Evolutionary conservation across 2,888 invertebrate species (phyloP).

Genomic region (Yponomeuta plumbellus): DNA sequence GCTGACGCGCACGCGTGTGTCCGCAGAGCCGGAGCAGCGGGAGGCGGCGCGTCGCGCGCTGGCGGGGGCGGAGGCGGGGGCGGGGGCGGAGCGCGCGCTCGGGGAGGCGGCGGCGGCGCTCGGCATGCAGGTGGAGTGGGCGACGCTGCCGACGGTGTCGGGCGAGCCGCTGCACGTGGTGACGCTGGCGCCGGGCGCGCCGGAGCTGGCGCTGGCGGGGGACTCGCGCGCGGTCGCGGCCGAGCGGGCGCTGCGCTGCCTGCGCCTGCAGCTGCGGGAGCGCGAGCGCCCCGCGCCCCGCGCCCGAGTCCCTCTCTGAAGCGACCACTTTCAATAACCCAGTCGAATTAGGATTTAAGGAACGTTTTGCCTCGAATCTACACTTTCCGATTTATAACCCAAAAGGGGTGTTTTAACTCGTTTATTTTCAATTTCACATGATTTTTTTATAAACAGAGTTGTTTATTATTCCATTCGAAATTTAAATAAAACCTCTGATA

Average conservation of each 20-base stretch:
- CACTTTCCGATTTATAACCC: too few species aligned
- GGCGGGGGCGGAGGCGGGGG: constrained; percentile 20
- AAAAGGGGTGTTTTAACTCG: too few species aligned
- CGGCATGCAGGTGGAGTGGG: constrained; percentile 24
- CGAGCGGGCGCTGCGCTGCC: constrained; percentile 19
- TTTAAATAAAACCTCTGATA: too few species aligned
- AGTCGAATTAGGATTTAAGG: too few species aligned
- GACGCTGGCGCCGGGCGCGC: constrained; percentile 35
- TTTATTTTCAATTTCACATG: too few species aligned
- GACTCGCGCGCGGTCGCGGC: constrained; percentile 31
- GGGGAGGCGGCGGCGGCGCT: constrained; percentile 30
- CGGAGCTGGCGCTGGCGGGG: constrained; percentile 51
- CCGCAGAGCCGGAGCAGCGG: constrained; percentile 1
- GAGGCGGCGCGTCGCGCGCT: constrained; percentile 15
- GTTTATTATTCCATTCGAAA: too few species aligned
- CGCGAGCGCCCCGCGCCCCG: constrained; percentile 14
- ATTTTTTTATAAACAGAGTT: too few species aligned
- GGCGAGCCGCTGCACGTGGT: constrained; percentile 32
- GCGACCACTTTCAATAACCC: too few species aligned
- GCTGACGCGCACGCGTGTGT: background rate
- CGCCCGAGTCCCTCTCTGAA: too few species aligned
- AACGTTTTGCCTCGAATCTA: too few species aligned
- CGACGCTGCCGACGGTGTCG: constrained; percentile 30
- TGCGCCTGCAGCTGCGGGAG: constrained; percentile 11
- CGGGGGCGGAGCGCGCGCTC: constrained; percentile 12